Evolutionary conservation across 2,113 vertebrate genomes (phyloP).

Genomic region (Etheostoma spectabile): DNA sequence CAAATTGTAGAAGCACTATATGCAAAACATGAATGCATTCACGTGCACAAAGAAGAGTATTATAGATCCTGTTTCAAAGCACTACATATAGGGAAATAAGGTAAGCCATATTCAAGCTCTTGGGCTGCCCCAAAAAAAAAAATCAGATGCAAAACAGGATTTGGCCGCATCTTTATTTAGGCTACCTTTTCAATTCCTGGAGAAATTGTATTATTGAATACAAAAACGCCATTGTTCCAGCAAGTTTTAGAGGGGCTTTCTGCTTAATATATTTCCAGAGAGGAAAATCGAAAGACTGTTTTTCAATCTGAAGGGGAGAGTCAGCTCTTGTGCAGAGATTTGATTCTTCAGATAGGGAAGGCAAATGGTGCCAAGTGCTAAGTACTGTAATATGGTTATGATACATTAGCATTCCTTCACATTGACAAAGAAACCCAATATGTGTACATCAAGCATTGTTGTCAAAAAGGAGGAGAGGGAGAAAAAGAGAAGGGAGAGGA

Average conservation of each 20-base stretch:
- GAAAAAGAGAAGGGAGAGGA: background rate
- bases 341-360: constrained; percentile 76
- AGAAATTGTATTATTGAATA: constrained; percentile 68
- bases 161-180: constrained; percentile 63
- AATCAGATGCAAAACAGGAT: constrained; percentile 52
- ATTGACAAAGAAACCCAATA: constrained; percentile 70
- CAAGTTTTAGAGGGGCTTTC: constrained; percentile 53
- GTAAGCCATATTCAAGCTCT: constrained; percentile 13
- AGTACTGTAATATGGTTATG: constrained; percentile 70
- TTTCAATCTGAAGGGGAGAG: constrained; percentile 45
- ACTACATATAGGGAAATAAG: constrained; percentile 24
- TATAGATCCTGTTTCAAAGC: constrained; percentile 4
- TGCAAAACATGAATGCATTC: constrained; percentile 9
- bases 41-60: constrained; percentile 11
- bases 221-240: constrained; percentile 66
- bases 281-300: constrained; percentile 54
- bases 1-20: constrained; percentile 4
- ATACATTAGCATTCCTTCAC: constrained; percentile 75
- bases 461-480: constrained; percentile 36
- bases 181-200: constrained; percentile 49
- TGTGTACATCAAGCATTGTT: constrained; percentile 59
- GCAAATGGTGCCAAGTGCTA: too few relatives aligned
- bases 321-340: constrained; percentile 57
- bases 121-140: constrained; percentile 5
- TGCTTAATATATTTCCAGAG: constrained; percentile 50